Evolutionary conservation across 2,797 vertebrate genomes (phyloP), one percentile per base, ranked within the genome.

Genomic region (Acrocephalus scirpaceus): DNA sequence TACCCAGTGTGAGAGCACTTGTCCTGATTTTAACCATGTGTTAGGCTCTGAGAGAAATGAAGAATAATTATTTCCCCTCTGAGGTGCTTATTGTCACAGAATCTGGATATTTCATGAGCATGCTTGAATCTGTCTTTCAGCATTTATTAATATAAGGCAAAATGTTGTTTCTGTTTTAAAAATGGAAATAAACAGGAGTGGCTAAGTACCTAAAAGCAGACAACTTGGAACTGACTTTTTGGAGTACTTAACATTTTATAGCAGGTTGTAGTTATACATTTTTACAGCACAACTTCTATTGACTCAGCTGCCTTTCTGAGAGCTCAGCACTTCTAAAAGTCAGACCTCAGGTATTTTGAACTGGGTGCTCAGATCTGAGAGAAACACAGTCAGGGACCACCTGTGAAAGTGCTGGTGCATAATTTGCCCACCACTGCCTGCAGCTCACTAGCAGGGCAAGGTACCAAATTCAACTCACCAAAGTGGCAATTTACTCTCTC

Each of bases 251-350:
- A 87, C 4, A 66, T 93, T 96, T 93, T 95, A 91, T 50, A 84
- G 78, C 44, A 58, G 29, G 16, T 42, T 92, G 47, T 7, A 89
- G 27, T 85, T 64, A 32, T 36, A 38, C 84, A 44, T 42, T 87
- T 93, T 87, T 83, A 71, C 17, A 71, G 36, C 56, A 64, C 18
- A 70, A 38, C 45, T 85, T 82, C 36, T 95, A 65, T 89, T 96
- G 86, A 91, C 64, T 91, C 91, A 95, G 91, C 86, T 96, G 92
- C 77, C 34, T 51, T 84, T 87, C 58, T 67, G 76, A 93, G 57
- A 79, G 22, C 60, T 92, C 91, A 95, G 77, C 78, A 91, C 23
- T 95, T 89, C 64, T 79, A 16, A 32, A 84, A 95, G 22, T 65
- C 77, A 92, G 74, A 89, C 56, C 64, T 79, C 74, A 70, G 65